Evolutionary conservation across 1,140 invertebrate species (phyloP).

Genomic region (Meloidogyne exigua): DNA sequence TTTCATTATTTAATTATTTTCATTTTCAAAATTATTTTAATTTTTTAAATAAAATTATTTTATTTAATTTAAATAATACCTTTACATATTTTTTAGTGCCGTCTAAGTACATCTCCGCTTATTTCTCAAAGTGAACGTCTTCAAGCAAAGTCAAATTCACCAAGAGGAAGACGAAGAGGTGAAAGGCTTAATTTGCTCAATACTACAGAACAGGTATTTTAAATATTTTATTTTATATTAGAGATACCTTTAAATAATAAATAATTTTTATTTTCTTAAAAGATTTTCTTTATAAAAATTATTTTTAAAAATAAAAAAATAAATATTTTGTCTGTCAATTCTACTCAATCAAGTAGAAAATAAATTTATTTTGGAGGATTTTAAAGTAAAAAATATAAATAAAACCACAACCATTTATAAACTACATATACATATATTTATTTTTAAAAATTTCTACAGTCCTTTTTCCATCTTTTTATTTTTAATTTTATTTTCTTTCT

Average conservation of each 20-base stretch:
- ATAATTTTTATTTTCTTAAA: not conserved
- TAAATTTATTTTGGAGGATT: constrained; percentile 6
- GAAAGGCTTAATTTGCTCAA: constrained; percentile 25
- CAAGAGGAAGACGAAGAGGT: constrained; percentile 44
- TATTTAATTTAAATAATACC: too few species aligned
- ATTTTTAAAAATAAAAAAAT: too few species aligned
- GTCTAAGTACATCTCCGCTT: constrained; percentile 50
- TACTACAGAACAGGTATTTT: constrained; percentile 12
- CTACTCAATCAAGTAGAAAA: not conserved
- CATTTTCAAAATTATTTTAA: not conserved
- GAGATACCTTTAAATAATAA: too few species aligned
- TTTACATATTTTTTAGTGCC: constrained; percentile 35
- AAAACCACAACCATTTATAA: not conserved
- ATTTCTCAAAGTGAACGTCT: constrained; percentile 59
- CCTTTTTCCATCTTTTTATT: too few species aligned
- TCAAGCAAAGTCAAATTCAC: constrained; percentile 55
- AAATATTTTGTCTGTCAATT: not conserved
- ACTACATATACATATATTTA: too few species aligned
- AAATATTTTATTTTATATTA: not conserved
- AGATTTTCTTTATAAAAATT: too few species aligned
- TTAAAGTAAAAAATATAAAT: not conserved
- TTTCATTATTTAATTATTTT: not conserved
- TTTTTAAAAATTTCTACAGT: too few species aligned
- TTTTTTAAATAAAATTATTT: not conserved
- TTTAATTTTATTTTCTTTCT: not conserved